phyloP scores from a whole-genome alignment of 2,888 invertebrate species.

The Polydrusus tereticollis region DNA sequence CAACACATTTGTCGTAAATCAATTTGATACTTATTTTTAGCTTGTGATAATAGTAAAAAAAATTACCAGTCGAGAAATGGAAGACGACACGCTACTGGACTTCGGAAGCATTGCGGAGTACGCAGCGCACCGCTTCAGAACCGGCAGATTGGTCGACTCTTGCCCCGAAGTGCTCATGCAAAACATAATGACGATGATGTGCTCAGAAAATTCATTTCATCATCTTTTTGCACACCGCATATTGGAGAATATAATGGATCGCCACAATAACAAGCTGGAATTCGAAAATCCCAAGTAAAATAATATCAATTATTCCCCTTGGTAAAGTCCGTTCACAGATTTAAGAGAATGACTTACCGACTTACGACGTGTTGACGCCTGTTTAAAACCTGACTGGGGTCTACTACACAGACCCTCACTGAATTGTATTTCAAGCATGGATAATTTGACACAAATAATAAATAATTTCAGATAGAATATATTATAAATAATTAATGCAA shows the following conservation, averaged over 20 bases:
- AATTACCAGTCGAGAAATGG: constrained; percentile 41
- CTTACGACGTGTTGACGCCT: no score
- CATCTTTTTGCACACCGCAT: constrained; percentile 67
- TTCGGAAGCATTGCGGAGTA: constrained; percentile 71
- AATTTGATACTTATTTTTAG: constrained; percentile 24
- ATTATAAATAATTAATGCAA: no score
- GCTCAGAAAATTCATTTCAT: constrained; percentile 59
- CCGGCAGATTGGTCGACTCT: constrained; percentile 65
- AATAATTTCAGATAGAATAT: no score
- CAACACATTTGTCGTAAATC: no score
- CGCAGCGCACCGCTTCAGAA: constrained; percentile 68
- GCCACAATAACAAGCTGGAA: constrained; percentile 67
- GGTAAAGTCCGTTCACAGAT: no score
- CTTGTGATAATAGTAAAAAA: constrained; percentile 41
- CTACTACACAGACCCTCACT: no score
- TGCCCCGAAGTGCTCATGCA: constrained; percentile 63
- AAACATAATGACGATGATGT: constrained; percentile 40
- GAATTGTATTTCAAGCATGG: no score
- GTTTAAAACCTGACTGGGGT: no score
- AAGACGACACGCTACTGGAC: constrained; percentile 66
- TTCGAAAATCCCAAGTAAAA: constrained; percentile 67
- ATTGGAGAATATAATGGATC: constrained; percentile 71
- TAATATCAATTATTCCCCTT: no score
- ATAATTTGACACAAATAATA: no score
- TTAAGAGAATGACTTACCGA: no score